A percentile compares a stretch with the other conserved stretches of the same genome.
These are phyloP conservation scores for Salvelinus sp. DNA, from an alignment of 2,113 vertebrate species.

Conservation along the genomic window DNA sequence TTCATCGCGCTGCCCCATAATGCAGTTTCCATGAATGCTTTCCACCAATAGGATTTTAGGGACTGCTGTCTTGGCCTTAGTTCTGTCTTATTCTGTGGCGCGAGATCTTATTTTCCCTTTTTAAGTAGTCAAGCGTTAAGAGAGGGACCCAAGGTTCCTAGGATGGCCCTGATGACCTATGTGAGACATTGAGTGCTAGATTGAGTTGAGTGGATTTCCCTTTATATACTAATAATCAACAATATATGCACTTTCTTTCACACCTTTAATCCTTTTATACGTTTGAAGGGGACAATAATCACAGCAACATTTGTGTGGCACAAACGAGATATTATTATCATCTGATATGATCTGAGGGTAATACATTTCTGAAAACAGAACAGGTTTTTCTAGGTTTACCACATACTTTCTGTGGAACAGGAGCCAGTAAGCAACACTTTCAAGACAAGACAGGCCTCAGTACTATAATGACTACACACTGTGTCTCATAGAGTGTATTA, in stretches of 20 bases:
- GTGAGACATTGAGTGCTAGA: not conserved
- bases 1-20: constrained; percentile 65
- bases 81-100: constrained; percentile 22
- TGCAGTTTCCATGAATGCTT: constrained; percentile 57
- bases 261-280: not conserved
- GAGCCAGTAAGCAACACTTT: constrained; percentile 26
- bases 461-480: not conserved
- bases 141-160: too few species aligned
- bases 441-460: constrained; percentile 39
- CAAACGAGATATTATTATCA: not conserved
- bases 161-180: not conserved
- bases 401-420: constrained; percentile 14
- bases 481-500: not conserved
- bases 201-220: constrained; percentile 7
- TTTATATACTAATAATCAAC: not conserved
- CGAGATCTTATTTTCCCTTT: constrained; percentile 33
- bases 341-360: not conserved
- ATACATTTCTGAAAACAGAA: constrained; percentile 18
- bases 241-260: not conserved
- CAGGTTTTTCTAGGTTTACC: constrained; percentile 39
- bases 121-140: constrained; percentile 6
- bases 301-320: not conserved
- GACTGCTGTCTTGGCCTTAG: constrained; percentile 24
- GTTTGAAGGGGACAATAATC: not conserved
- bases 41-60: constrained; percentile 57